Percentiles rank a stretch among this genome's conserved stretches.
These are phyloP conservation scores for Penaeus vannamei DNA, from an alignment of 1,140 invertebrate genomes.

Conservation along the genomic window DNA sequence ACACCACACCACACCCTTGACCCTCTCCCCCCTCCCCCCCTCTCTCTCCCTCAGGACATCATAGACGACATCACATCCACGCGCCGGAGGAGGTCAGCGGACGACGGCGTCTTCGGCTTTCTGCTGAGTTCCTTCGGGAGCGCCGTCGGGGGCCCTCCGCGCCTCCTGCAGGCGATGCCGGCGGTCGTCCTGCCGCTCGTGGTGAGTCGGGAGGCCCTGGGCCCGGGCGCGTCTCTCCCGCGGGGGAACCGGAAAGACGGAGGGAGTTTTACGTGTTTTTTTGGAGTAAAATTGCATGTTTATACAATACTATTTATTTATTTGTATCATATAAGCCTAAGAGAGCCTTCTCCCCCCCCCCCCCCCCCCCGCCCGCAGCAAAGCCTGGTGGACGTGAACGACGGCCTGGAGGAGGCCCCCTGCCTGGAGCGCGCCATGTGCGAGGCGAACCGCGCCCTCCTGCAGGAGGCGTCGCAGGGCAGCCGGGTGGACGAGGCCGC, in stretches of 20 bases:
- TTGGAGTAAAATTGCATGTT: too few relatives aligned
- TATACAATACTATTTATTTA: too few relatives aligned
- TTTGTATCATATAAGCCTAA: too few relatives aligned
- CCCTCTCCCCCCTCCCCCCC: too few relatives aligned
- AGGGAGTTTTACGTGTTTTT: too few relatives aligned
- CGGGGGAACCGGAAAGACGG: too few relatives aligned
- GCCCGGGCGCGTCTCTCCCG: too few relatives aligned
- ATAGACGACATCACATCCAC: slow-evolving; percentile 23
- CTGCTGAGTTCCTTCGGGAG: background rate
- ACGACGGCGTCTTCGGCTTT: background rate
- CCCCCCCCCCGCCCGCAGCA: background rate
- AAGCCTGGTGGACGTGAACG: slow-evolving; percentile 33
- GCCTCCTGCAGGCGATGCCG: too few relatives aligned
- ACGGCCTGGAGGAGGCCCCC: background rate
- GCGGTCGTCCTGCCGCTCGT: too few relatives aligned
- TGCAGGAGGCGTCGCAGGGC: background rate
- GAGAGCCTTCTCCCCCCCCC: too few relatives aligned
- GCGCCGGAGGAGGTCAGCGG: background rate
- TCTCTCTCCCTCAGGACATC: slow-evolving; percentile 30
- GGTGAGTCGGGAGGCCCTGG: too few relatives aligned
- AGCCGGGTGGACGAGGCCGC: background rate
- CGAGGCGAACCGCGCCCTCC: slow-evolving; percentile 25
- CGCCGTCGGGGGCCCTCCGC: background rate
- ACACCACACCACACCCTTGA: too few relatives aligned
- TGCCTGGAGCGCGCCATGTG: slow-evolving; percentile 31